phyloP scores from a whole-genome alignment of 1,140 invertebrate genomes.

The Dysdera silvatica region DNA sequence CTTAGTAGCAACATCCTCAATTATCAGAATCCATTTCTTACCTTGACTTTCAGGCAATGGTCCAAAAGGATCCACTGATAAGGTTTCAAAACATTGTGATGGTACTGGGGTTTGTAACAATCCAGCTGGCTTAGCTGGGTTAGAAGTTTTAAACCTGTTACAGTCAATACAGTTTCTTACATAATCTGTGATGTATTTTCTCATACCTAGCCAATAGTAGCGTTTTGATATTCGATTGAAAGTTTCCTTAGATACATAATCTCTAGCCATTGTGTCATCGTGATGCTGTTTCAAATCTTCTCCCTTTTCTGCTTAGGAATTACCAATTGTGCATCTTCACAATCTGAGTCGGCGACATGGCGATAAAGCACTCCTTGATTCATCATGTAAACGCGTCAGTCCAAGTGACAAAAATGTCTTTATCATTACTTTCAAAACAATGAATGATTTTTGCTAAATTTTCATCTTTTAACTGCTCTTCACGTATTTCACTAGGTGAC shows the following conservation, averaged over 20 bases:
- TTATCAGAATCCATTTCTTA: background rate
- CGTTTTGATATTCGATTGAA: background rate
- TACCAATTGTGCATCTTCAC: background rate
- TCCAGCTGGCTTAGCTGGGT: background rate
- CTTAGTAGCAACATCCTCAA: background rate
- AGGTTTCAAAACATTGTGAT: background rate
- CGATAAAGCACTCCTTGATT: background rate
- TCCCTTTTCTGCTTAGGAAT: background rate
- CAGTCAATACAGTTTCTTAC: constrained; percentile 6
- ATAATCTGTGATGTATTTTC: constrained; percentile 15
- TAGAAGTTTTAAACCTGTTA: background rate
- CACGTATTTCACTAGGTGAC: background rate
- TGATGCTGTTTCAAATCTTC: background rate
- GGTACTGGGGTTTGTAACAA: background rate
- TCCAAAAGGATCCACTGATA: background rate
- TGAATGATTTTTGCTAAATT: background rate
- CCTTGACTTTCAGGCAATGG: background rate
- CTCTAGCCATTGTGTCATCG: background rate
- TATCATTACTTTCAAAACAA: background rate
- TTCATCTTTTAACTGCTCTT: background rate
- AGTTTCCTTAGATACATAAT: background rate
- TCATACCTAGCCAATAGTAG: background rate
- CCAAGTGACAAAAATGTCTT: background rate
- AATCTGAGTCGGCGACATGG: background rate
- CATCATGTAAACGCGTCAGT: background rate